phyloP scores from a whole-genome alignment of 2,797 vertebrate genomes.

The Perdix hodgsoniae region DNA sequence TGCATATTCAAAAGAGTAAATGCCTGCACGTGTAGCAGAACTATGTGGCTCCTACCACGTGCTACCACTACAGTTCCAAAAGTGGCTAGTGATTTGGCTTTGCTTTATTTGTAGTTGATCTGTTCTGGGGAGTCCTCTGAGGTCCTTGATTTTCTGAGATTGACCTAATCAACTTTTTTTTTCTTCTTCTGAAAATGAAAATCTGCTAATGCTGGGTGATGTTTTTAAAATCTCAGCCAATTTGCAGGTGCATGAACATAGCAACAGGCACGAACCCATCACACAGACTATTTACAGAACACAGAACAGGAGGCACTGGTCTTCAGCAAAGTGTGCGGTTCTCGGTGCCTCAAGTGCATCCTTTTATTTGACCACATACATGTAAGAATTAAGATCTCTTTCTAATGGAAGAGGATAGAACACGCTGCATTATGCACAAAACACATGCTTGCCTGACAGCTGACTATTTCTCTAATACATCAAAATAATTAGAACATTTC shows the following conservation, averaged over 20 bases:
- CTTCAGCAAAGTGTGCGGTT: constrained; percentile 17
- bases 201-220: background rate
- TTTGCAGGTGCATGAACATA: constrained; percentile 35
- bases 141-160: background rate
- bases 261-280: constrained; percentile 42
- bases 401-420: background rate
- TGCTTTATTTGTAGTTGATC: background rate
- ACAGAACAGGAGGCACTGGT: constrained; percentile 43
- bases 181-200: constrained; percentile 2
- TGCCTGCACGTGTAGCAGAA: fast-evolving
- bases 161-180: background rate
- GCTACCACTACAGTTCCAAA: background rate
- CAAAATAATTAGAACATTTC: background rate
- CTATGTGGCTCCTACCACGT: background rate
- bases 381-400: background rate
- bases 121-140: background rate
- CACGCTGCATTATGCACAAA: background rate
- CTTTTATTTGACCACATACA: background rate
- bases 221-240: constrained; percentile 25
- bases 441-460: background rate
- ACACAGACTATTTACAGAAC: background rate
- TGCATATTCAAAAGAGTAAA: background rate
- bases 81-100: background rate
- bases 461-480: background rate
- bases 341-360: background rate